A percentile compares a stretch with the other conserved stretches of the same genome.
phyloP scores from a whole-genome alignment of 2,888 invertebrate genomes.

The Hofmannophila pseudospretella region DNA sequence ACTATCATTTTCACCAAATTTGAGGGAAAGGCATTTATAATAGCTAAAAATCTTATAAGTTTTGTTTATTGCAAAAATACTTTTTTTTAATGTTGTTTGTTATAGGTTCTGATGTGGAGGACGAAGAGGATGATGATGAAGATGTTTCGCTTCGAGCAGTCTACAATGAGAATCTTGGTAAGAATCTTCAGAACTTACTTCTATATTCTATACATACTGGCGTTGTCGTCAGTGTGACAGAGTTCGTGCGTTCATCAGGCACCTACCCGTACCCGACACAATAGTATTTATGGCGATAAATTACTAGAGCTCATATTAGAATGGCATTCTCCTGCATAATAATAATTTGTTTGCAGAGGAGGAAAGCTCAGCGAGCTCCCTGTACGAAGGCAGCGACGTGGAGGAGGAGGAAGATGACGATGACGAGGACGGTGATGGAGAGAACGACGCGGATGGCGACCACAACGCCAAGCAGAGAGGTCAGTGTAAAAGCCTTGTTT shows the following conservation, averaged over 20 bases:
- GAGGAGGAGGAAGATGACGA: constrained; percentile 69
- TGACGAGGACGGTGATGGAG: constrained; percentile 51
- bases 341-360: constrained; percentile 57
- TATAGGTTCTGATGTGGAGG: constrained; percentile 75
- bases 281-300: no score
- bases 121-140: constrained; percentile 79
- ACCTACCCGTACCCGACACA: no score
- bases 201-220: not conserved
- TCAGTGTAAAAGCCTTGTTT: constrained; percentile 20
- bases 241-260: no score
- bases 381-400: constrained; percentile 62
- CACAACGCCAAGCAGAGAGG: constrained; percentile 55
- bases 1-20: not conserved
- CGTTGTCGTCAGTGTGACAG: no score
- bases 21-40: no score
- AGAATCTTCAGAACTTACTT: constrained; percentile 23
- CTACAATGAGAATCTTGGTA: constrained; percentile 82
- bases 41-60: not conserved
- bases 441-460: constrained; percentile 67
- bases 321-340: no score
- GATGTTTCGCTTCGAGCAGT: constrained; percentile 84
- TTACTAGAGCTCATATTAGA: no score
- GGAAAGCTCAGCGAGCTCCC: constrained; percentile 65
- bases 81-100: constrained; percentile 23
- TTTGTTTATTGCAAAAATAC: not conserved